Evolutionary conservation across 2,888 invertebrate species (phyloP), one percentile per base, ranked within the genome.

Genomic region (Ornithoptera alexandrae): DNA sequence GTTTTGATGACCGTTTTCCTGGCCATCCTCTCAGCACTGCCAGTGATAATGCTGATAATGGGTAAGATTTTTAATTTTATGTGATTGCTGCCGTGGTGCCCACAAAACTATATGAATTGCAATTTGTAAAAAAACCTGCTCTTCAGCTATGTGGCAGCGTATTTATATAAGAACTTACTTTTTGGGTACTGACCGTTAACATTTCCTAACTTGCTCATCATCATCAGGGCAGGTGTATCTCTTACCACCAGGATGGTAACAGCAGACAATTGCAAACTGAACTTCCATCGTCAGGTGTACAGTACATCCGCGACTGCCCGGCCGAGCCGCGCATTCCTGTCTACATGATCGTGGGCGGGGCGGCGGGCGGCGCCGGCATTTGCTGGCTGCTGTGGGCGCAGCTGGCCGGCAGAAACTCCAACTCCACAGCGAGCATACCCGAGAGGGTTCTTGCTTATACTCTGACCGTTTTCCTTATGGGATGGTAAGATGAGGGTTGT

Each of bases 321-420:
- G 93, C 94, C 62, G 95, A 96, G 85, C 95, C 95, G 0, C 93
- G 95, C 72, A 95, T 97, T 74, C 96, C 97, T 0, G 94, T 96
- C 39, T 97, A 97, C 88, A 95, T 97, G 94, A 94, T 97, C 70
- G 96, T 97, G n/a, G 97, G 97, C 0, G 97, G 97, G 0, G 94
- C 95, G 15, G 93, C 96, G 17, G 97, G 97, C 0, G 93, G 95
- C 20, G 90, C 95, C 2, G 95, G 96, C 73, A 94, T 96, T 83
- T 93, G 94, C 69, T 95, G 95, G 94, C 85, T 94, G 71, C 87
- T 95, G 63, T 95, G 94, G 93, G 90, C 93, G 15, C 96, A 96
- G 86, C 92, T 96, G 2, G 94, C 94, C 68, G 93, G 94, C 63
- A 86, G 95, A 6, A 93, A 86, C 89, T 92, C 92, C 84, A 80